phyloP scores from a whole-genome alignment of 2,888 invertebrate species.

The Micoletzkya japonica region DNA sequence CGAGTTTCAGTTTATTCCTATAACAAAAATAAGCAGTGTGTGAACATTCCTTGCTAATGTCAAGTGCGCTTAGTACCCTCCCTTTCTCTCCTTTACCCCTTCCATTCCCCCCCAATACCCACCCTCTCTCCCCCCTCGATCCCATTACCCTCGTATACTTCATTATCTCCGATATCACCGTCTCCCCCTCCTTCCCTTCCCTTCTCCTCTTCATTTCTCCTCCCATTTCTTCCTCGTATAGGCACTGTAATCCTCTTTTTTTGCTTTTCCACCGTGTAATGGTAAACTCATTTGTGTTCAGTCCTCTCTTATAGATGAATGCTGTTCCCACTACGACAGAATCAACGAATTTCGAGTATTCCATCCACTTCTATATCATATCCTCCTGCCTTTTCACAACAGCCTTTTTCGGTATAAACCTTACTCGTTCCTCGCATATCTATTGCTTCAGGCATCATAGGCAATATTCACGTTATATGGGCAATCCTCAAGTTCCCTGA shows the following conservation, averaged over 20 bases:
- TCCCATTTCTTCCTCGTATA: not conserved
- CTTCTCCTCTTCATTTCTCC: not conserved
- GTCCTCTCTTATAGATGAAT: not conserved
- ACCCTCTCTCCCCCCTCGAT: slow-evolving; percentile 3
- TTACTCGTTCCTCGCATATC: too few relatives aligned
- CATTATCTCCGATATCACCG: not conserved
- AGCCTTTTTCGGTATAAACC: slow-evolving; percentile 18
- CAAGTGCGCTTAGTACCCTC: too few relatives aligned
- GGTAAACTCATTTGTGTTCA: not conserved
- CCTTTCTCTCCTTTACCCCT: not conserved
- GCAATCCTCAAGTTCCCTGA: slow-evolving; percentile 15
- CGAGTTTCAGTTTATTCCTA: too few relatives aligned
- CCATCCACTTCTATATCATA: slow-evolving; percentile 22
- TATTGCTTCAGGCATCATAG: too few relatives aligned
- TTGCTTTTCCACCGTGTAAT: not conserved
- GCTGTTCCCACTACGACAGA: not conserved
- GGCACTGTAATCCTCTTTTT: not conserved
- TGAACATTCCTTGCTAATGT: too few relatives aligned
- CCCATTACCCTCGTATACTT: not conserved
- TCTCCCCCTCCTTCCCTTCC: slow-evolving; percentile 1
- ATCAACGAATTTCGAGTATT: not conserved
- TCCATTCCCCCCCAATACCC: not conserved
- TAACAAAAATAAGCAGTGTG: too few relatives aligned
- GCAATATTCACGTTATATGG: slow-evolving; percentile 20
- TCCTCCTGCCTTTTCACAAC: slow-evolving; percentile 10